Conservation (phyloP, 2,888 invertebrate genomes). For the Dynastes tityus region DNA sequence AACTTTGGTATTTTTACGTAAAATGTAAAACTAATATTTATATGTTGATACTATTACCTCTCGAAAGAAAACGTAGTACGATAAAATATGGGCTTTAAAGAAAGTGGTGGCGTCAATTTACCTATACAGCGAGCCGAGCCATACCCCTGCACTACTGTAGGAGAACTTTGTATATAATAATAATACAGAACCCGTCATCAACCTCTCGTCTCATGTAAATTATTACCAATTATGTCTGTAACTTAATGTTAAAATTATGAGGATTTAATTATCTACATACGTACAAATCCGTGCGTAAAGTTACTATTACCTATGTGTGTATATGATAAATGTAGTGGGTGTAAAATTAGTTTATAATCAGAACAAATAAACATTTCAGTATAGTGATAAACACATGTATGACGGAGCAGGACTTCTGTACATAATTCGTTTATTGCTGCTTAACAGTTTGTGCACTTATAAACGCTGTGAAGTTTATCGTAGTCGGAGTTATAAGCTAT, state of each 20-base stretch:
- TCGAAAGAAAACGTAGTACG: too few species aligned
- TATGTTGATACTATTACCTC: too few species aligned
- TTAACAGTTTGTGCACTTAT: conserved; percentile 19
- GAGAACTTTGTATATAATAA: not conserved
- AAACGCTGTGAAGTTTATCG: conserved; percentile 8
- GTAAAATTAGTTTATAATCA: conserved; percentile 5
- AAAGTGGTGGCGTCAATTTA: too few species aligned
- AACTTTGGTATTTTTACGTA: too few species aligned
- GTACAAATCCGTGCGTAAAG: too few species aligned
- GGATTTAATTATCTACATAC: not conserved
- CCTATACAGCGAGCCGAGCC: too few species aligned
- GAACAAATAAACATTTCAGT: conserved; percentile 13
- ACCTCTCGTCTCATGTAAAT: not conserved
- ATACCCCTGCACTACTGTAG: too few species aligned
- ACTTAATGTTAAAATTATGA: not conserved
- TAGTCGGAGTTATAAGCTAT: conserved; percentile 20
- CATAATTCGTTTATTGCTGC: conserved; percentile 26
- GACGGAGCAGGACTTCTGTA: not conserved
- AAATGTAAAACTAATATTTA: too few species aligned
- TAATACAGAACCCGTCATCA: too few species aligned
- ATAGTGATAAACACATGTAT: conserved; percentile 17
- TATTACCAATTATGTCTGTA: not conserved
- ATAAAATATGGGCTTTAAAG: too few species aligned
- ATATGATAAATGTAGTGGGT: not conserved
- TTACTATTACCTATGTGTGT: too few species aligned